Percentiles rank a stretch among this genome's conserved stretches.
phyloP scores from a whole-genome alignment of 2,797 vertebrate genomes.

The Hylomyscus alleni region DNA sequence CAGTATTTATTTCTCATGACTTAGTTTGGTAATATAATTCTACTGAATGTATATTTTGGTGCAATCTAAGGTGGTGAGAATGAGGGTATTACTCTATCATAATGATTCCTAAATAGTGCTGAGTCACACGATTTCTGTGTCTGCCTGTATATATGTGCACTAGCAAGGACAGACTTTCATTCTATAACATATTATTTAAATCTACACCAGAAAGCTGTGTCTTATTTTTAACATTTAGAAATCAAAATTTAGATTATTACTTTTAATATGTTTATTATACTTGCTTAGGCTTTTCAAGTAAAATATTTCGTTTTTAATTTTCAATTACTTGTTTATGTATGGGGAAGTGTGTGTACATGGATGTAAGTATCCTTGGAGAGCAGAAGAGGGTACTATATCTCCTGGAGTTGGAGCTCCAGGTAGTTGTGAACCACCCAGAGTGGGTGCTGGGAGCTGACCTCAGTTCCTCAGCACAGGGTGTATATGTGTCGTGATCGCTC shows the following conservation, averaged over 20 bases:
- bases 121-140: background rate
- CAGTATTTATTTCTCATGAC: slow-evolving; percentile 44
- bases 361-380: background rate
- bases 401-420: background rate
- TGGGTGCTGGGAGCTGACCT: background rate
- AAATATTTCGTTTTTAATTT: background rate
- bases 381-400: background rate
- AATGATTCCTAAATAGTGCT: background rate
- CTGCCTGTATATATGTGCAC: background rate
- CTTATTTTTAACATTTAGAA: slow-evolving; percentile 57
- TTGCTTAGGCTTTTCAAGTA: background rate
- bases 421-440: background rate
- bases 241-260: slow-evolving; percentile 31
- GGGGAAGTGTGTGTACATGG: background rate
- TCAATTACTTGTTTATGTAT: background rate
- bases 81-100: background rate
- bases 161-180: background rate
- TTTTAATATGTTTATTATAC: slow-evolving; percentile 16
- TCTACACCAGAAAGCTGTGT: slow-evolving; percentile 26
- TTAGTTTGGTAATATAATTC: slow-evolving; percentile 47
- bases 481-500: background rate
- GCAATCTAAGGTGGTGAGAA: background rate
- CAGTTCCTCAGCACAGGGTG: background rate
- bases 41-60: background rate
- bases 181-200: background rate